phyloP scores from a whole-genome alignment of 2,113 vertebrate species.

The Hyaena hyaena region DNA sequence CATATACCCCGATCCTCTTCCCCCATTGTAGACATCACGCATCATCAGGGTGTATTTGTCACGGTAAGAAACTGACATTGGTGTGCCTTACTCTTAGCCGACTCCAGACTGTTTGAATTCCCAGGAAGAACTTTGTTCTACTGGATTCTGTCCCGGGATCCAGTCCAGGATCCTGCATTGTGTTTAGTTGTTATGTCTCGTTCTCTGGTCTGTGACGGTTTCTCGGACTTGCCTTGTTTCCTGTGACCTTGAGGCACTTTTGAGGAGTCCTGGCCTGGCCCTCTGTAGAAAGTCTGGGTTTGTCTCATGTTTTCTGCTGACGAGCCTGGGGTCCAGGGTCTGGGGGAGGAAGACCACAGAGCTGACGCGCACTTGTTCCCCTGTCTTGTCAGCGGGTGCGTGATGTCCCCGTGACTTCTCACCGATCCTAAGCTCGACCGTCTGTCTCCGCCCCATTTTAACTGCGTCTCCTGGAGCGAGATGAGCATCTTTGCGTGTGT shows the following conservation, averaged over 20 bases:
- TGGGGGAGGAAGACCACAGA: neutral
- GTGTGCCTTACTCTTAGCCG: neutral
- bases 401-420: neutral
- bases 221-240: neutral
- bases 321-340: neutral
- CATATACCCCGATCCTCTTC: rapidly evolving
- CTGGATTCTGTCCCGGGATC: neutral
- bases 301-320: neutral
- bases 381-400: neutral
- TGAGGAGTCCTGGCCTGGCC: neutral
- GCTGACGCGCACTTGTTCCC: neutral
- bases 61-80: neutral
- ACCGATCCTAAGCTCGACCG: rapidly evolving
- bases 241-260: neutral
- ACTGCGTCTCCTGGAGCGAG: neutral
- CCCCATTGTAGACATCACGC: neutral
- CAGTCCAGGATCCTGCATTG: neutral
- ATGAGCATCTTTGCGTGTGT: neutral
- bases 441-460: neutral
- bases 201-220: neutral
- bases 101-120: neutral
- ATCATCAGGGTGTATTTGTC: too few relatives aligned
- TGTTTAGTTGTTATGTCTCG: neutral
- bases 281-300: neutral
- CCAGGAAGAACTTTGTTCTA: neutral